Percentiles rank a stretch among this genome's conserved stretches.
Evolutionary conservation across 2,113 vertebrate species (phyloP).

Genomic region (Charadrius vociferus): DNA sequence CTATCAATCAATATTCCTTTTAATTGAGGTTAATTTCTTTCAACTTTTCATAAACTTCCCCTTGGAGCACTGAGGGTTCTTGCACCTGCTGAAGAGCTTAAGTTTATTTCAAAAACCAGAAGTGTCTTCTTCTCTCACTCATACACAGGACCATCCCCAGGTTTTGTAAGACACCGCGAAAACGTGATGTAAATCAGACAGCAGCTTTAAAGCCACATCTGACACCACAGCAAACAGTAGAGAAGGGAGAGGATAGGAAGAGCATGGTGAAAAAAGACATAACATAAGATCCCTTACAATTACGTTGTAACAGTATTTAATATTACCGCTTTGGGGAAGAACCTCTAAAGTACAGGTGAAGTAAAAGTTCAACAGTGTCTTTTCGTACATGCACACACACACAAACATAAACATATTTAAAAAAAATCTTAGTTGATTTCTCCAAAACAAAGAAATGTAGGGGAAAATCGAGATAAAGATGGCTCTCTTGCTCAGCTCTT

Average conservation of each 20-base stretch:
- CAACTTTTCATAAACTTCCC: slow-evolving; percentile 71
- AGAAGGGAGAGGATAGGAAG: neutral
- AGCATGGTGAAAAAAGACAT: neutral
- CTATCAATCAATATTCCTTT: slow-evolving; percentile 75
- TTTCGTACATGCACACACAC: neutral
- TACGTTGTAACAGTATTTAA: neutral
- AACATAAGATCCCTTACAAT: neutral
- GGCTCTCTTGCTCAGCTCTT: neutral
- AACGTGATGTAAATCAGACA: neutral
- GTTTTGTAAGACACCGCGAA: neutral
- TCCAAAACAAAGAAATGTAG: neutral
- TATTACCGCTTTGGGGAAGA: neutral
- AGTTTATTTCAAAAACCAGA: neutral
- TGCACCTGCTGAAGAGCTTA: slow-evolving; percentile 63
- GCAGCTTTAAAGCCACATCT: neutral
- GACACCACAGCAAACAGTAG: neutral
- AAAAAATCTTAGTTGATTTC: neutral
- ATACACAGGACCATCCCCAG: neutral
- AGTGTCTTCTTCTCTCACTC: neutral
- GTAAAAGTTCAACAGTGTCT: neutral
- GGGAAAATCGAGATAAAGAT: neutral
- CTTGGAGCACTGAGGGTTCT: slow-evolving; percentile 18
- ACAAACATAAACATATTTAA: neutral
- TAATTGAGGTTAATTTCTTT: slow-evolving; percentile 83
- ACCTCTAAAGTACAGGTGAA: neutral